A percentile compares a stretch with the other conserved stretches of the same genome.
phyloP scores from a whole-genome alignment of 2,113 vertebrate species.

The Arenaria interpres region DNA sequence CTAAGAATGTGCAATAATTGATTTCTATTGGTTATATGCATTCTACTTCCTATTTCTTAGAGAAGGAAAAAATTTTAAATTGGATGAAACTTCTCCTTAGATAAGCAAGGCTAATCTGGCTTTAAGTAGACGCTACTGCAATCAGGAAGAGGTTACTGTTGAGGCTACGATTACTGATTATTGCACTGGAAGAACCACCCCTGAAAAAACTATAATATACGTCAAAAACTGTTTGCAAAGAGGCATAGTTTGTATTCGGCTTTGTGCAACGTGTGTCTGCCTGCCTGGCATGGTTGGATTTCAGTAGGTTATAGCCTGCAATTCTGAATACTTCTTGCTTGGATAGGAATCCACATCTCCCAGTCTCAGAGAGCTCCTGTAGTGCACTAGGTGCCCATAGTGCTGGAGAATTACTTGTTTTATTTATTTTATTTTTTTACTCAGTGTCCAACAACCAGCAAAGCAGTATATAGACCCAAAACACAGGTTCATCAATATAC shows the following conservation, averaged over 20 bases:
- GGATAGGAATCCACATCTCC: background rate
- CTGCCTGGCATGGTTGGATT: background rate
- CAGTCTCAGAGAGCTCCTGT: background rate
- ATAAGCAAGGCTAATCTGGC: constrained; percentile 30
- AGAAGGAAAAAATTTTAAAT: constrained; percentile 39
- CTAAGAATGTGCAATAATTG: constrained; percentile 68
- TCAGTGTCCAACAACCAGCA: background rate
- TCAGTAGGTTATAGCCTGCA: background rate
- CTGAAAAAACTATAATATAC: background rate
- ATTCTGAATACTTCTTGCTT: background rate
- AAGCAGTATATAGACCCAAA: background rate
- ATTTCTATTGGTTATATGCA: constrained; percentile 63
- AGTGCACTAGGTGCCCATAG: rapidly evolving
- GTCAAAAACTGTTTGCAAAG: background rate
- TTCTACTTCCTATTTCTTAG: constrained; percentile 56
- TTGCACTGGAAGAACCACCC: background rate
- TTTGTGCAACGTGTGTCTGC: background rate
- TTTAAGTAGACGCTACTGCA: constrained; percentile 4
- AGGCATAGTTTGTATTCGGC: background rate
- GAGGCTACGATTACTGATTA: background rate
- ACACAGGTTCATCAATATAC: background rate
- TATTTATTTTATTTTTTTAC: background rate
- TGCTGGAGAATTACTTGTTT: background rate
- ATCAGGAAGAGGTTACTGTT: background rate
- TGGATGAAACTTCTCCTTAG: constrained; percentile 35